Base-by-base conservation (phyloP, 2,888 invertebrate genomes). In the Nysson spinosus region DNA sequence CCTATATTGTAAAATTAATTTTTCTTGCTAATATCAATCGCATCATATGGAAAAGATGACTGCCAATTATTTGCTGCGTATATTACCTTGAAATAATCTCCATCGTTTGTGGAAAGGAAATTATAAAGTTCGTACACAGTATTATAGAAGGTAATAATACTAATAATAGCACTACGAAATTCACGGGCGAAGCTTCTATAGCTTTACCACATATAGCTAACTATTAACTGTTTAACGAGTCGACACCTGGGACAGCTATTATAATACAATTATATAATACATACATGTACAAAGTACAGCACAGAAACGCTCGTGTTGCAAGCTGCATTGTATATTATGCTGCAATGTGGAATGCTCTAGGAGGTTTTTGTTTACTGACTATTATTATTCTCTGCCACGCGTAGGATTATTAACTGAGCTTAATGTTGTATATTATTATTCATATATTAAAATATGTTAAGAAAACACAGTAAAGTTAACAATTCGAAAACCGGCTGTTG, bases 161-260 rank as follows among this genome's bases (percentile, higher is more conserved):
- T 28, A 9, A 12, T 17, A 30, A 54, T 24, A 34, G 51, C 43
- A 44, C 34, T 19, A 30, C 47, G n/a, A n/a, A n/a, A 72, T 75
- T 75, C 72, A 69, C 66, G 56, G 50, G 47, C 40, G 61, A 49
- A 75, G 75, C 74, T 75, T 71, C 67, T 49, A 57, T 63, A 64
- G 56, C n/a, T n/a, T n/a, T n/a, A 60, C 66, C 42, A 62, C 65
- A 69, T 62, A 66, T 49, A 54, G 71, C 73, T 72, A 72, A 68
- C 77, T 75, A 82, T 83, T 80, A 76, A 79, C 80, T 80, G 82
- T 83, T 83, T 83, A 83, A 82, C 79, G 79, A 75, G 69, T 71
- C 79, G 69, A 70, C 82, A 81, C 79, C 80, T 82, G 82, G 78
- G 74, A 78, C 78, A 75, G 76, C 74, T 80, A 80, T 81, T 78